A percentile compares a stretch with the other conserved stretches of the same genome.
phyloP scores from a whole-genome alignment of 2,113 vertebrate genomes.

The Lycaon pictus region DNA sequence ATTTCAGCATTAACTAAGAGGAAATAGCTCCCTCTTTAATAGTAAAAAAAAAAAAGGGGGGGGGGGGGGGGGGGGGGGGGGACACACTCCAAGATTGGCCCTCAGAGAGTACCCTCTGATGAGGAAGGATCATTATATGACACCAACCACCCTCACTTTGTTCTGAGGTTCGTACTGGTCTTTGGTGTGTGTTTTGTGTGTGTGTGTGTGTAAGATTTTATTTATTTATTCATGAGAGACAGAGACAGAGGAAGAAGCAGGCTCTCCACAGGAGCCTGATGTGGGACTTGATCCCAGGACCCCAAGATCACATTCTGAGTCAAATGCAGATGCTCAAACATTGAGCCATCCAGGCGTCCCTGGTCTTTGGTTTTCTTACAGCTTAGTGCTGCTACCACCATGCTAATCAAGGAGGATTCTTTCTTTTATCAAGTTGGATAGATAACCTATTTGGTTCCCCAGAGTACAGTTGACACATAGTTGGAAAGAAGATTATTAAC shows the following conservation, averaged over 20 bases:
- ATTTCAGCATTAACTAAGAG: neutral
- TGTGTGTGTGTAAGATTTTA: neutral
- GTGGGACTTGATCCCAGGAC: too few species aligned
- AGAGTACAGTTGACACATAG: neutral
- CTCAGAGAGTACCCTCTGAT: neutral
- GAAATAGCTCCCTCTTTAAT: neutral
- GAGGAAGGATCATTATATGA: neutral
- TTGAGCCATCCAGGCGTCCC: too few species aligned
- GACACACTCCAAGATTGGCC: neutral
- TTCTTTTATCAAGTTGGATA: neutral
- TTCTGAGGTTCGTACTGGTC: neutral
- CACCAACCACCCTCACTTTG: neutral
- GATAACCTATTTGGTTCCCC: neutral
- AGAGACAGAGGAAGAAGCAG: too few species aligned
- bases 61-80: too few species aligned
- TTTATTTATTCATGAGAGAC: too few species aligned
- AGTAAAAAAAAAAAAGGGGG: neutral
- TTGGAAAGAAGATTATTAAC: neutral
- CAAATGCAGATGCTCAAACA: too few species aligned
- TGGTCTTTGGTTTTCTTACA: neutral
- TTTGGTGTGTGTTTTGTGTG: neutral
- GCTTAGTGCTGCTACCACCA: neutral
- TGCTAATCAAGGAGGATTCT: neutral
- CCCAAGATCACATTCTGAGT: too few species aligned
- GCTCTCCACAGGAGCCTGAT: too few species aligned